These are phyloP conservation scores for Drosophila birchii DNA, from an alignment of 2,888 invertebrate species.

Conservation along the genomic window DNA sequence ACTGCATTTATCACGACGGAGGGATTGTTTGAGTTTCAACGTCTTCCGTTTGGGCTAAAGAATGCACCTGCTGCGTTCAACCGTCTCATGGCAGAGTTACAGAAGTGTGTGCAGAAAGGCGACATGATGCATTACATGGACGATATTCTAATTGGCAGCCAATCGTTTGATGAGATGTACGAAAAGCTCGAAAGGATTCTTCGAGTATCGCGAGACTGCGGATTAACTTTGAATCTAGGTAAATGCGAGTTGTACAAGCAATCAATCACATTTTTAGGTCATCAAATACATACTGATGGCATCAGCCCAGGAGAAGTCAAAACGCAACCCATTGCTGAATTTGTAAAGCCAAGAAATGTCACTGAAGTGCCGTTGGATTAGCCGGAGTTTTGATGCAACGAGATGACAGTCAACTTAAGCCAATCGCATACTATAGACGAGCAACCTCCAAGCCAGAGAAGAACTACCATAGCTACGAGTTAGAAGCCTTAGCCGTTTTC, in stretches of 20 bases:
- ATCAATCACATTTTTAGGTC: too few species aligned
- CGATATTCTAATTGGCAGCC: conserved; percentile 30
- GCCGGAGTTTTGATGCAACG: conserved; percentile 15
- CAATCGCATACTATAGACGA: conserved; percentile 10
- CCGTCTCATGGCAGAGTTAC: background rate
- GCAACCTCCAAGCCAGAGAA: background rate
- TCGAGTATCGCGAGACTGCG: background rate
- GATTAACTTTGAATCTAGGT: too few species aligned
- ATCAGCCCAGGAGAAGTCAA: too few species aligned
- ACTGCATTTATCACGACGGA: background rate
- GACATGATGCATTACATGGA: conserved; percentile 42
- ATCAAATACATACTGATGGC: too few species aligned
- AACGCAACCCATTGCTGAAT: too few species aligned
- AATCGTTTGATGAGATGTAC: background rate
- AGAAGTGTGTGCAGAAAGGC: conserved; percentile 17
- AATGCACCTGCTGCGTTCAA: too few species aligned
- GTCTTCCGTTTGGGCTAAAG: too few species aligned
- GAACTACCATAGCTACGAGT: too few species aligned
- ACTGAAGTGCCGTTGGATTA: background rate
- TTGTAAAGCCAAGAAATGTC: too few species aligned
- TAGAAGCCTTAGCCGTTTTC: too few species aligned
- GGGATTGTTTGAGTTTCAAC: too few species aligned
- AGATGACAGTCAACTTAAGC: conserved; percentile 6
- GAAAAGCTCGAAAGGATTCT: background rate
- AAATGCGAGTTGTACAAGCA: too few species aligned